Evolutionary conservation across 2,888 invertebrate genomes (phyloP).

Genomic region (Drosophila neoperkinsi): DNA sequence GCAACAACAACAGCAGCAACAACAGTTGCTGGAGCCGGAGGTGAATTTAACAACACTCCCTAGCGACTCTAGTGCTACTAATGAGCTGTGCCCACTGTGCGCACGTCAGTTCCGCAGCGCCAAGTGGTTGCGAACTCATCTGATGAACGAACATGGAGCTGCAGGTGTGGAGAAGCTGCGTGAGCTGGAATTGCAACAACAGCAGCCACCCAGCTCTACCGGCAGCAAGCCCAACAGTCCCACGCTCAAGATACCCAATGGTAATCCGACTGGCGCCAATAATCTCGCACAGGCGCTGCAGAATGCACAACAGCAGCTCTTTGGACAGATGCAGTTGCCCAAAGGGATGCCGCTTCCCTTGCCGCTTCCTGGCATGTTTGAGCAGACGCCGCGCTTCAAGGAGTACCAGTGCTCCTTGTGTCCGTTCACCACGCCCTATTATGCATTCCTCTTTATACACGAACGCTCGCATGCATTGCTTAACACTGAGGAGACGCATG

Average conservation of each 20-base stretch:
- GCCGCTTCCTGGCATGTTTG: conserved; percentile 76
- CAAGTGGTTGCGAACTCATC: conserved; percentile 94
- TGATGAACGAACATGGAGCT: conserved; percentile 93
- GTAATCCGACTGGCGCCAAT: conserved; percentile 70
- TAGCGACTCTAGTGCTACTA: conserved; percentile 89
- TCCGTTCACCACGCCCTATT: conserved; percentile 94
- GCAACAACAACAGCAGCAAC: conserved; percentile 61
- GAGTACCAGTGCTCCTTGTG: conserved; percentile 96
- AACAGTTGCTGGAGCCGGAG: conserved; percentile 58
- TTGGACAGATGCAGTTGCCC: conserved; percentile 77
- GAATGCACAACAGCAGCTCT: conserved; percentile 79
- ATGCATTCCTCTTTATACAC: conserved; percentile 96
- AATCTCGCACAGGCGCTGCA: conserved; percentile 83
- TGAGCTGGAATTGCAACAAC: conserved; percentile 74
- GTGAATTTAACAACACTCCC: conserved; percentile 84
- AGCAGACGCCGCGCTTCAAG: conserved; percentile 86
- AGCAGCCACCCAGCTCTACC: conserved; percentile 19
- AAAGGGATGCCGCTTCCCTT: conserved; percentile 74
- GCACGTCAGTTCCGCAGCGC: conserved; percentile 94
- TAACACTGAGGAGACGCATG: conserved; percentile 55
- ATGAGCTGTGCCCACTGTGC: conserved; percentile 93
- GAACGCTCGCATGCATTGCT: conserved; percentile 91
- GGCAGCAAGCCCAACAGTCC: conserved; percentile 83
- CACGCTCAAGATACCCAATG: conserved; percentile 85
- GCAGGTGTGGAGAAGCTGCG: conserved; percentile 85